Evolutionary conservation across 2,888 invertebrate genomes (phyloP), one percentile per base, ranked within the genome.

Genomic region (Acronicta psi): DNA sequence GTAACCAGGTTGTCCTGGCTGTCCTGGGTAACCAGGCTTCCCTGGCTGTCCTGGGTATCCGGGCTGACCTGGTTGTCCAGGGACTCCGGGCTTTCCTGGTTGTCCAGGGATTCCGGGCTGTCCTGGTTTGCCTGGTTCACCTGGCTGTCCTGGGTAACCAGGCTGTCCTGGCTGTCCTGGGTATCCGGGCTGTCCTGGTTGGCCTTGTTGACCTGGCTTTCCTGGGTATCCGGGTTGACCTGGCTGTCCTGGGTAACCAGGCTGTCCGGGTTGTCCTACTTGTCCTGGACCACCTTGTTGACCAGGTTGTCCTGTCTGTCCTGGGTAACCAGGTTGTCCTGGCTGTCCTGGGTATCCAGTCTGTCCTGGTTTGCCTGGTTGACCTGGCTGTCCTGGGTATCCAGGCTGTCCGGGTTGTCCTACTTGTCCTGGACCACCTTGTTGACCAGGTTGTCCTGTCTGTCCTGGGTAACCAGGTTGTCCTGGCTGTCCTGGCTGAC

Each of bases 391-490:
- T 0, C 45, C 59, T 10, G 41, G 53, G 0, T 75, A 55, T 5
- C 41, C 47, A 0, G 47, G 45, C 0, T 34, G 9, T 1, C 45
- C 53, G 4, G 59, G 58, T 0, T 31, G 5, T 8, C 59, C 58
- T 14, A 45, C n/a, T n/a, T n/a, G n/a, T n/a, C 92, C 94, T 0
- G 95, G 95, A 14, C 58, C 20, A 5, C 54, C 50, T 13, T 42
- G 54, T 0, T 73, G 9, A 0, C 77, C 75, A 2, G 80, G 73
- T 17, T 71, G 46, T 6, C 84, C 81, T 17, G 83, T 79, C 2
- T 67, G 11, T 2, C 70, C 81, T 47, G 74, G 82, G 8, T 72
- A 51, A 10, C 84, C 59, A 17, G 71, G 69, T 0, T 38, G 0
- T 0, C 58, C 58, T 2, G 57, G 59, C 0, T 47, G 14, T 8